A percentile compares a stretch with the other conserved stretches of the same genome.
phyloP scores from a whole-genome alignment of 1,140 invertebrate genomes.

The Drosophila setifemur region DNA sequence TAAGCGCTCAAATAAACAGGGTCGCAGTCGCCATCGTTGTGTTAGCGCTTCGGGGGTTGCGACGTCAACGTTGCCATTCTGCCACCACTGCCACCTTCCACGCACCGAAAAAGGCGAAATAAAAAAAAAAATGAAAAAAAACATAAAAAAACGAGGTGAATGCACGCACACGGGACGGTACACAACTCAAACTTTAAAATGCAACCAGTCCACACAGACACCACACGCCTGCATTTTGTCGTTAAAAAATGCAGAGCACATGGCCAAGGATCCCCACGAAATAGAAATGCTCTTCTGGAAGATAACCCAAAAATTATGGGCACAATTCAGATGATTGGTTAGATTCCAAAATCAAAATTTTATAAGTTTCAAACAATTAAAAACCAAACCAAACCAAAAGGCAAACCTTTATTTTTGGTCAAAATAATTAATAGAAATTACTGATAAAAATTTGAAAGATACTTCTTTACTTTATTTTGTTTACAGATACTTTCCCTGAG shows the following conservation, averaged over 20 bases:
- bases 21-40: slow-evolving; percentile 45
- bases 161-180: slow-evolving; percentile 70
- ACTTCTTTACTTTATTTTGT: too few relatives aligned
- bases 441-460: too few relatives aligned
- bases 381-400: too few relatives aligned
- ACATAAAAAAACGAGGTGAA: slow-evolving; percentile 79
- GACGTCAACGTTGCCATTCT: slow-evolving; percentile 28
- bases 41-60: slow-evolving; percentile 61
- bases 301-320: too few relatives aligned
- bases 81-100: slow-evolving; percentile 21
- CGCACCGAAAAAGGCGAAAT: slow-evolving; percentile 70
- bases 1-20: slow-evolving; percentile 77
- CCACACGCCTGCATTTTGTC: slow-evolving; percentile 53
- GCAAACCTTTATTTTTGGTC: not conserved
- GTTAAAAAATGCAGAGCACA: slow-evolving; percentile 24
- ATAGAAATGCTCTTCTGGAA: slow-evolving; percentile 12
- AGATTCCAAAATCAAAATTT: too few relatives aligned
- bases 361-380: too few relatives aligned
- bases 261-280: not conserved
- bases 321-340: not conserved
- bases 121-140: too few relatives aligned
- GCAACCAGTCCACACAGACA: slow-evolving; percentile 64
- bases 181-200: slow-evolving; percentile 80
- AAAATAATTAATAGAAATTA: too few relatives aligned
- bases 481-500: too few relatives aligned